Base-by-base conservation (phyloP, 2,113 vertebrate species). In the Sciurus niger region DNA sequence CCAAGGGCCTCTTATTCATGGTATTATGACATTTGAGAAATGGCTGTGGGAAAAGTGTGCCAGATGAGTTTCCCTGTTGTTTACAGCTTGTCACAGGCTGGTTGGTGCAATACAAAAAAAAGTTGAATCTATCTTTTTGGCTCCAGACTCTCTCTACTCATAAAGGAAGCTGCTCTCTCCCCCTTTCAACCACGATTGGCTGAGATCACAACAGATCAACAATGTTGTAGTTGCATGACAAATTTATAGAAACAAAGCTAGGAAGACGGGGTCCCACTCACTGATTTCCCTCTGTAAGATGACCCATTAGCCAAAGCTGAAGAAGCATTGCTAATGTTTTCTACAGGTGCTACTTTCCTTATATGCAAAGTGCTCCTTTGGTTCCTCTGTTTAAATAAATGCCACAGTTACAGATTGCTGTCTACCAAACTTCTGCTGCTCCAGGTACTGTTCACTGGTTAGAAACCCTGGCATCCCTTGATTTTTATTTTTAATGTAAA, bases 1-100 rank as follows among this genome's bases (percentile, higher is more conserved):
- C 55, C 84, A 78, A 46, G 80, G 84, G 51, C 20, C 48, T 85
- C 84, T 74, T 70, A 86, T 60, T 16, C 37, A n/a, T 86, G 63
- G 22, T 32, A 51, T 74, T 93, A 65, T 93, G 96, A 93, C 87
- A 96, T 60, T 48, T 89, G 87, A 96, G 74, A 93, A 96, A 93
- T 95, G 65, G 34, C 87, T 93, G 48, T 7, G 28, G 65, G 90
- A 65, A 82, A 74, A 79, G 85, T 74, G n/a, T 67, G 83, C 89
- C 74, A 88, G 90, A 88, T 72, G 78, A 92, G 48, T 89, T 92
- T 65, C 46, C 58, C 67, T 93, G 92, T 46, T 97, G 72, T 92
- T 93, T 89, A 94, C 65, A 46, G 74, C 65, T 93, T 85, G 80
- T 86, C 37, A n/a, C 70, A 85, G 40, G 55, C 73, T 58, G 43